Evolutionary conservation across 2,797 vertebrate genomes (phyloP).

Genomic region (Coreius guichenoti): DNA sequence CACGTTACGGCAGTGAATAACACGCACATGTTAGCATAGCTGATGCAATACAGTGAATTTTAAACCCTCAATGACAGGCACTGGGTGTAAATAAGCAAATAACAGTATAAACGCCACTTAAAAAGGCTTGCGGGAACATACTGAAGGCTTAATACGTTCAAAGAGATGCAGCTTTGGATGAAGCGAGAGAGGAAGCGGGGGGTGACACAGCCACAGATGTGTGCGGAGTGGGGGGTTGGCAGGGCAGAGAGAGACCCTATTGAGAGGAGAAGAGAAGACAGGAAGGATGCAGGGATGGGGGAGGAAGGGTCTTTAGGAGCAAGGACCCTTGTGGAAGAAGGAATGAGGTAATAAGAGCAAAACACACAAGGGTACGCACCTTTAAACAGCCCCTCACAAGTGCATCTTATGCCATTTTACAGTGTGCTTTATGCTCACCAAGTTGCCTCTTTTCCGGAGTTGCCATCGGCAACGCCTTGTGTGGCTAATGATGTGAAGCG

Average conservation of each 20-base stretch:
- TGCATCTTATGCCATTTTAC: constrained; percentile 23
- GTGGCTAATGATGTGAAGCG: constrained; percentile 44
- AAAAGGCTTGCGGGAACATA: constrained; percentile 23
- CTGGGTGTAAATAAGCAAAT: background rate
- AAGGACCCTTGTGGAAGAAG: constrained; percentile 20
- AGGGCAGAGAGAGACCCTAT: constrained; percentile 50
- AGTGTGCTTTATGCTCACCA: constrained; percentile 17
- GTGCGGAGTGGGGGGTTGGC: constrained; percentile 58
- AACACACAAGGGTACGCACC: constrained; percentile 16
- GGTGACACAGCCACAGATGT: constrained; percentile 56
- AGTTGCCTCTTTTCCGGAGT: constrained; percentile 35
- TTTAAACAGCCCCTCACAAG: constrained; percentile 26
- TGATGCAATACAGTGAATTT: constrained; percentile 52
- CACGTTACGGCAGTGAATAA: constrained; percentile 56
- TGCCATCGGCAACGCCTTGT: constrained; percentile 49
- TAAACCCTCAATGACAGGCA: background rate
- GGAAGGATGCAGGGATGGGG: constrained; percentile 45
- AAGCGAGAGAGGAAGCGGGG: constrained; percentile 52
- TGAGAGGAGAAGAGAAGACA: constrained; percentile 44
- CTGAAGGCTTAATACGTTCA: constrained; percentile 29
- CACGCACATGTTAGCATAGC: constrained; percentile 56
- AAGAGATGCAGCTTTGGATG: constrained; percentile 40
- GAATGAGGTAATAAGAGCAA: constrained; percentile 2
- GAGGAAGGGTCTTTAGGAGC: constrained; percentile 41
- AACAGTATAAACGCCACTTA: background rate